Percentiles rank a stretch among this genome's conserved stretches.
Evolutionary conservation across 2,888 invertebrate species (phyloP).

Genomic region (Drosophila leonis): DNA sequence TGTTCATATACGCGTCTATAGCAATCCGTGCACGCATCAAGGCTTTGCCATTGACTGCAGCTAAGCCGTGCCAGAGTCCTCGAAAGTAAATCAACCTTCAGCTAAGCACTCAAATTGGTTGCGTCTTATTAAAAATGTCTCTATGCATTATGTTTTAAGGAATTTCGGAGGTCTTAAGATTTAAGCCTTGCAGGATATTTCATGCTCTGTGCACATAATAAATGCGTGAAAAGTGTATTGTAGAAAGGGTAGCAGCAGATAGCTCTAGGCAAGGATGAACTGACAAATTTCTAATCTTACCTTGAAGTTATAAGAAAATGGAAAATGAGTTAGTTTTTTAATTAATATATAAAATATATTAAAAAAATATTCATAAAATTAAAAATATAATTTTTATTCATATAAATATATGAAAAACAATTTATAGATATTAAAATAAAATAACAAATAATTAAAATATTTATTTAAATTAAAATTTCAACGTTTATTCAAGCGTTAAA

Average conservation of each 20-base stretch:
- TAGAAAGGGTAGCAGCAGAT: neutral
- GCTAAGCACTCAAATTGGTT: constrained; percentile 16
- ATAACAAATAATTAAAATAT: too few relatives aligned
- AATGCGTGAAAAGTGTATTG: neutral
- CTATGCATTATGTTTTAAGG: neutral
- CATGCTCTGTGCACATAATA: constrained; percentile 2
- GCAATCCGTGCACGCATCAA: constrained; percentile 38
- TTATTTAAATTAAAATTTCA: too few relatives aligned
- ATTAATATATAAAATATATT: neutral
- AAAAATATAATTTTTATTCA: neutral
- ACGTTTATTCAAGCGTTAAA: too few relatives aligned
- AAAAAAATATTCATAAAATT: neutral
- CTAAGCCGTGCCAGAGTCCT: neutral
- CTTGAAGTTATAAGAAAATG: neutral
- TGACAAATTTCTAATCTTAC: neutral
- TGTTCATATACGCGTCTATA: constrained; percentile 23
- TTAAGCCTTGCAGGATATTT: neutral
- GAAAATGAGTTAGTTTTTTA: neutral
- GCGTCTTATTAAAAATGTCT: constrained; percentile 14
- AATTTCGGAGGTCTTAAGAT: neutral
- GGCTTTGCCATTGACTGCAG: constrained; percentile 34
- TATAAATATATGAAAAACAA: neutral
- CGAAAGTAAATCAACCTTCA: constrained; percentile 21
- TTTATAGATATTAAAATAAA: neutral
- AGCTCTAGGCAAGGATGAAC: neutral